A percentile compares a stretch with the other conserved stretches of the same genome.
Conservation (phyloP, 2,888 invertebrate species). For the Zaprionus bogoriensis region DNA sequence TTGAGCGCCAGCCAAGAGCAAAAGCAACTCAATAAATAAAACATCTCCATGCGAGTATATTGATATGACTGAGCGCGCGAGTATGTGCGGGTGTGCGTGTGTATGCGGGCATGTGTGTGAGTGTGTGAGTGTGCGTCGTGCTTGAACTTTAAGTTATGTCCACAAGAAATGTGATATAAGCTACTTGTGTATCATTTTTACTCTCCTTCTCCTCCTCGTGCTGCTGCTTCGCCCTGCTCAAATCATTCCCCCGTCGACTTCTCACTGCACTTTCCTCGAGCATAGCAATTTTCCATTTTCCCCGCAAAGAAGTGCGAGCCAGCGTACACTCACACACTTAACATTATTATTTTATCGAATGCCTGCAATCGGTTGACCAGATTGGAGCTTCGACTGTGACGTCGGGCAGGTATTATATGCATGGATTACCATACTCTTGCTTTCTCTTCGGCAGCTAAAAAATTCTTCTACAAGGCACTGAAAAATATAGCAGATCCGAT, state of each 20-base stretch:
- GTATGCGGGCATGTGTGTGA: neutral
- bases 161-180: conserved; percentile 19
- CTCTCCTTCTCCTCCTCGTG: neutral
- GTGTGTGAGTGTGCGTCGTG: neutral
- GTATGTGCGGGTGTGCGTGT: neutral
- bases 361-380: neutral
- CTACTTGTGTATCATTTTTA: conserved; percentile 1
- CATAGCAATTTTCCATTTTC: neutral
- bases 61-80: neutral
- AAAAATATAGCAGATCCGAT: no score
- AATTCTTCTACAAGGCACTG: no score
- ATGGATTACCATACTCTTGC: no score
- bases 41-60: conserved; percentile 24
- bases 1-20: conserved; percentile 25
- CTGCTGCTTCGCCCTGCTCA: no score
- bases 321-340: neutral
- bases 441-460: no score
- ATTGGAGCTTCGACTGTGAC: neutral
- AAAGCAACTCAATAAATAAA: conserved; percentile 61
- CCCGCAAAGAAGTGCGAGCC: neutral
- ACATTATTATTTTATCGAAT: conserved; percentile 1
- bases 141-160: conserved; percentile 30
- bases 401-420: neutral
- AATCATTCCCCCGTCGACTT: neutral
- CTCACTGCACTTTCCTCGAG: neutral